These are phyloP conservation scores for Chrysochloris asiatica DNA, from an alignment of 2,113 vertebrate species.

Conservation along the genomic window DNA sequence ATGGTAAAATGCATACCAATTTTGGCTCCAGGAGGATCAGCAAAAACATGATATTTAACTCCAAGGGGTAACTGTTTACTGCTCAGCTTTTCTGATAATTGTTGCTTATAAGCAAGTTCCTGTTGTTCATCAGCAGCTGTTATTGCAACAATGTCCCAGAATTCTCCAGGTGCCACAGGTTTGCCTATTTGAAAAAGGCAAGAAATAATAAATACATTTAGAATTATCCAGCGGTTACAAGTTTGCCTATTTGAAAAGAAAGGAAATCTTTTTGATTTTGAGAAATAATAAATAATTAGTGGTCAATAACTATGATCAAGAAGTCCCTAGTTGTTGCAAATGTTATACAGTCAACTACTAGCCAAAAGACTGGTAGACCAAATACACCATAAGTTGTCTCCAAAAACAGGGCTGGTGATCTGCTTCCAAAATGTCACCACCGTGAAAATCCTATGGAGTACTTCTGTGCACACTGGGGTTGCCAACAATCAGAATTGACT, in stretches of 20 bases:
- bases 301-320: background rate
- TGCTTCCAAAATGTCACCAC: background rate
- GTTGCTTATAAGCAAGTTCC: conserved; percentile 88
- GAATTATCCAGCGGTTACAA: conserved; percentile 79
- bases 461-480: background rate
- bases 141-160: conserved; percentile 93
- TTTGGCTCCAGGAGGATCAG: conserved; percentile 91
- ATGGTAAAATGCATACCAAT: conserved; percentile 86
- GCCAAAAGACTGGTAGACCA: background rate
- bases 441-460: background rate
- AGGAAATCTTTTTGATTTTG: background rate
- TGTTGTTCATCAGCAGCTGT: conserved; percentile 91
- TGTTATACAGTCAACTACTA: background rate
- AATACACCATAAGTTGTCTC: background rate
- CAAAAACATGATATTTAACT: conserved; percentile 88
- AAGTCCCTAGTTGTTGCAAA: background rate
- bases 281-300: too few species aligned
- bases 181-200: conserved; percentile 81
- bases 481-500: background rate
- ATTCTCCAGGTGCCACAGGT: conserved; percentile 81
- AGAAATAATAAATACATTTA: background rate
- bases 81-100: conserved; percentile 88
- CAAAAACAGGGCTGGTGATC: background rate
- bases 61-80: conserved; percentile 89
- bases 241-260: conserved; percentile 74